A percentile compares a stretch with the other conserved stretches of the same genome.
Conservation (phyloP, 2,797 vertebrate species). For the Rhinatrema bivittatum region DNA sequence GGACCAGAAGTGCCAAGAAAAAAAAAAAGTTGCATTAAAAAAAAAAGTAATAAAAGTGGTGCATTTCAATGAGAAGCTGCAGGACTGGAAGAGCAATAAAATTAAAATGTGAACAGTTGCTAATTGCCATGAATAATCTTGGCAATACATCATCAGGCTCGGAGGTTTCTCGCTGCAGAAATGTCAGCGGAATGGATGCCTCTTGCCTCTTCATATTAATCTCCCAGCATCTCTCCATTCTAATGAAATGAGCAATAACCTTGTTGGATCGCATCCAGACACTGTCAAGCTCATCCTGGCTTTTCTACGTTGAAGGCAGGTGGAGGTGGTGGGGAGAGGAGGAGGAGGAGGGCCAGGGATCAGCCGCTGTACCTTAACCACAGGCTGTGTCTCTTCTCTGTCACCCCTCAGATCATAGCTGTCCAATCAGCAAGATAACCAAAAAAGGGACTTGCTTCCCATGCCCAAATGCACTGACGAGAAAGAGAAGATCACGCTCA, state of each 20-base stretch:
- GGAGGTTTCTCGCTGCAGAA: background rate
- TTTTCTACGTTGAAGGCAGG: constrained; percentile 1
- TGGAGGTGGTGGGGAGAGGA: too few species aligned
- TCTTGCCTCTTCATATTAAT: background rate
- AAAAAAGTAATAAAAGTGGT: too few species aligned
- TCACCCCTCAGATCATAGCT: too few species aligned
- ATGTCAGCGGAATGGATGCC: background rate
- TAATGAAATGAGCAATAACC: constrained; percentile 4
- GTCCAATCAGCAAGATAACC: too few species aligned
- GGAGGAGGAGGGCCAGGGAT: background rate
- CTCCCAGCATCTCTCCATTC: background rate
- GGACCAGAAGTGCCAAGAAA: too few species aligned
- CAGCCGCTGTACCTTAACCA: too few species aligned
- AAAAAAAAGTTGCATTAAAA: too few species aligned
- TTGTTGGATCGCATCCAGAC: constrained; percentile 5
- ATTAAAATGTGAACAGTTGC: background rate
- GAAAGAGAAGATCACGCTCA: background rate
- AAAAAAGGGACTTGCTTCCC: background rate
- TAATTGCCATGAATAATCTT: constrained; percentile 4
- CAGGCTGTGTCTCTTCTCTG: background rate
- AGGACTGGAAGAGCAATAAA: background rate
- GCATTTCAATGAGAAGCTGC: too few species aligned
- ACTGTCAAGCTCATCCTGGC: constrained; percentile 1
- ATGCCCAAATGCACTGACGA: background rate
- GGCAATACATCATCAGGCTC: constrained; percentile 21